phyloP scores from a whole-genome alignment of 2,113 vertebrate species.

The Columba janthina region DNA sequence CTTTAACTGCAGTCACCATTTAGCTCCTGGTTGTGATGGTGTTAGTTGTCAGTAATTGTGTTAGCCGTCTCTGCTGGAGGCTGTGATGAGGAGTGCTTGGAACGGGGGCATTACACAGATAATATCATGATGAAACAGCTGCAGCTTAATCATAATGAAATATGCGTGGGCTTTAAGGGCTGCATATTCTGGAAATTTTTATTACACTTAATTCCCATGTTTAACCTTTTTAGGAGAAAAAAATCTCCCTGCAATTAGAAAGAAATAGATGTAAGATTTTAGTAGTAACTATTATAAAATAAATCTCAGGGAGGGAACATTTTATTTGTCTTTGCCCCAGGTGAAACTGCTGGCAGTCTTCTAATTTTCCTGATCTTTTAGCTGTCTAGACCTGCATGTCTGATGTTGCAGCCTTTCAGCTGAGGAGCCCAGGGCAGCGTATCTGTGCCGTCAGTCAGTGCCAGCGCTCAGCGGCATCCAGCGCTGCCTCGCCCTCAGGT shows the following conservation, averaged over 20 bases:
- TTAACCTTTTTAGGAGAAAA: slow-evolving; percentile 14
- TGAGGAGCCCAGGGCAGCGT: background rate
- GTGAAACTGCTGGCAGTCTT: background rate
- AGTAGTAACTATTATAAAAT: background rate
- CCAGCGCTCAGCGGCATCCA: background rate
- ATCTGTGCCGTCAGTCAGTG: background rate
- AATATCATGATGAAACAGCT: slow-evolving; percentile 41
- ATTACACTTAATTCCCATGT: slow-evolving; percentile 23
- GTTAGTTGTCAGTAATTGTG: slow-evolving; percentile 45
- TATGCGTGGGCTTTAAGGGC: slow-evolving; percentile 1
- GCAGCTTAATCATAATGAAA: slow-evolving; percentile 31
- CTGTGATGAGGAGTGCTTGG: slow-evolving; percentile 38
- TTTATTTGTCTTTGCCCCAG: slow-evolving; percentile 9
- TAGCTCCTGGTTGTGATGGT: slow-evolving; percentile 8
- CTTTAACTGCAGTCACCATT: background rate
- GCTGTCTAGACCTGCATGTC: background rate
- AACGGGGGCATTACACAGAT: slow-evolving; percentile 50
- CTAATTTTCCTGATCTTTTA: slow-evolving; percentile 12
- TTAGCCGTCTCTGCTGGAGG: slow-evolving; percentile 12
- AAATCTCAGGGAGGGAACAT: background rate
- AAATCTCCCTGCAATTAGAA: background rate
- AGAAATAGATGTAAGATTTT: background rate
- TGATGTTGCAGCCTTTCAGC: background rate
- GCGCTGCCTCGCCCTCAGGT: background rate
- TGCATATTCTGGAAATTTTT: slow-evolving; percentile 30